Evolutionary conservation across 2,113 vertebrate species (phyloP), one percentile per base, ranked within the genome.

Genomic region (Mirounga angustirostris): DNA sequence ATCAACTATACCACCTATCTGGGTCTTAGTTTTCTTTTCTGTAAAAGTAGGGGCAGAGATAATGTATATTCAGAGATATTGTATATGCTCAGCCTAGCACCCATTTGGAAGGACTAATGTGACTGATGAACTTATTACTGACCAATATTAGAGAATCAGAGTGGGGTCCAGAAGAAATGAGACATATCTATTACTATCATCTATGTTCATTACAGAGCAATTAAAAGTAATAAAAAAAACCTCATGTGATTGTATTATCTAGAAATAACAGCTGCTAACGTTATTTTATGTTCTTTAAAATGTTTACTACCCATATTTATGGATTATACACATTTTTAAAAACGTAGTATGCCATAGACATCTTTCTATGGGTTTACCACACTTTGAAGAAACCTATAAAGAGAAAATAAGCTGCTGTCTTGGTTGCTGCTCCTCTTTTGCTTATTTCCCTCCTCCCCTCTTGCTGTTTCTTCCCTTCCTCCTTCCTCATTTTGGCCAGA

Each of bases 271-370:
- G 63, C 11, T 74, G 84, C 43, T 74, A 89, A 18, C 8, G 50
- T 71, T 79, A 26, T 16, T 26, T 95, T 93, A 63, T 82, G 15
- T 73, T 90, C n/a, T 96, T 97, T 74, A 63, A 87, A 92, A 80
- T 61, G 50, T 71, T 73, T 92, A 54, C 19, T 82, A 73, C 33
- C n/a, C 40, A 36, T 33, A 58, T 69, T 79, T 14, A 46, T 79
- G 54, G 43, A 73, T 65, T 86, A 50, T 52, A 50, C 4, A 58
- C 10, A 73, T 65, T 73, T n/a, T 58, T 1, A 13, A 33, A 74
- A 71, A 74, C 22, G 24, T 90, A 69, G 13, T 58, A 71, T 73
- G 19, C 40, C 50, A 40, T 73, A 26, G 22, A 58, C 82, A 65
- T 24, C 19, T 80, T 67, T 76, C 11, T 14, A 30, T 26, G 30